Evolutionary conservation across 1,140 invertebrate species (phyloP).

Genomic region (Pseudomyrmex cubaensis): DNA sequence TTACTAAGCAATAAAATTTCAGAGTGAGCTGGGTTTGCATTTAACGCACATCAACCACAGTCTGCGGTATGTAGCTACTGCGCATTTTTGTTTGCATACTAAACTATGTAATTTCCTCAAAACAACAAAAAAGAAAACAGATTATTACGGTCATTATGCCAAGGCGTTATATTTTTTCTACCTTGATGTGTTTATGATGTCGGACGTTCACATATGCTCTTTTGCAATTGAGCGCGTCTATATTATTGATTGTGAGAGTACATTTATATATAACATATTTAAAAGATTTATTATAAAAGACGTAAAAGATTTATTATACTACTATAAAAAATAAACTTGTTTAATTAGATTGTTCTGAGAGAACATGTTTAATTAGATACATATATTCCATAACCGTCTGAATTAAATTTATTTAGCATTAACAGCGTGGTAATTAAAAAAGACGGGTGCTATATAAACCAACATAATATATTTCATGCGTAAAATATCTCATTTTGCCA

Average conservation of each 20-base stretch:
- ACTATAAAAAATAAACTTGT: not conserved
- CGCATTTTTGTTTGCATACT: constrained; percentile 30
- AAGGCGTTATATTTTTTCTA: constrained; percentile 25
- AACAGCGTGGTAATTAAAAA: constrained; percentile 40
- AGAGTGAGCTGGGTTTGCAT: constrained; percentile 20
- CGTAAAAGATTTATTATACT: no score
- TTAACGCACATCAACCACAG: constrained; percentile 44
- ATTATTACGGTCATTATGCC: constrained; percentile 41
- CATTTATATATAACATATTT: not conserved
- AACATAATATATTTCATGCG: constrained; percentile 38
- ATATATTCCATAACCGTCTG: not conserved
- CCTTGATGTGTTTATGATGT: constrained; percentile 50
- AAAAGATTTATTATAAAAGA: not conserved
- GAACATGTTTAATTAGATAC: constrained; percentile 24
- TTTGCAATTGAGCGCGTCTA: constrained; percentile 8
- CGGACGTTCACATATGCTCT: not conserved
- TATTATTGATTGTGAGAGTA: not conserved
- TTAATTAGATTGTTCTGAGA: constrained; percentile 9
- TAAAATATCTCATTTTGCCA: constrained; percentile 36
- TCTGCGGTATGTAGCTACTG: not conserved
- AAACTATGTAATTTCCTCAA: constrained; percentile 28
- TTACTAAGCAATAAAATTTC: constrained; percentile 35
- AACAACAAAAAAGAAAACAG: not conserved
- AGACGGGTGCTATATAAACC: not conserved
- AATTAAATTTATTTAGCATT: constrained; percentile 23